Base-by-base conservation (phyloP, 2,888 invertebrate genomes). In the Torymus texanus region DNA sequence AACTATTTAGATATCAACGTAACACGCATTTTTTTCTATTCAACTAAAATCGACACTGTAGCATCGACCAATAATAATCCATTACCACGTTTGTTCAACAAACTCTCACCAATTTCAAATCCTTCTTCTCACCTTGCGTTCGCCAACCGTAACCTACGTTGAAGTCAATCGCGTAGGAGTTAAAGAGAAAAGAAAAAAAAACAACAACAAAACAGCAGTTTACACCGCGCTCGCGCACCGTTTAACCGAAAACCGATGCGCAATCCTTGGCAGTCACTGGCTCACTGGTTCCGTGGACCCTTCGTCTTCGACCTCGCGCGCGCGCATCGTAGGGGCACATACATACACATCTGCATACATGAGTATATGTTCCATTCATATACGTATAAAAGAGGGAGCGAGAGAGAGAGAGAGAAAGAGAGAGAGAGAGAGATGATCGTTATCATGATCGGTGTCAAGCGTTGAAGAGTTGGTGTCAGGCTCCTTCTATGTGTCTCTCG, bases 221-320 rank as follows among this genome's bases (percentile, higher is more conserved):
- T 41, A 8, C 41, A 41, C 5, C 8, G 41, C 29, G 29, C 4
- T 3, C 29, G 29, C 41, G 41, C 41, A 41, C 41, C 41, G 41
- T 41, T 41, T 41, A 41, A 41, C 41, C 41, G 41, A 41, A 51
- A 50, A 67, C 50, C 73, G 77, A 70, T 80, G 73, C 70, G 51
- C 77, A 70, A 77, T 77, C 80, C 58, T 74, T 77, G 51, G 55
- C 62, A 62, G 79, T 58, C 72, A 50, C 12, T 51, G 12, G 71
- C 71, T 79, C 62, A 79, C 79, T 79, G 79, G 53, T 16, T 55
- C 67, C 14, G 56, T 12, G 16, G 59, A 63, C 75, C 79, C 75
- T 79, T 73, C 55, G 68, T 41, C 74, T 63, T 70, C 78, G 62
- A 59, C 50, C 68, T 55, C 78, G 18, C 53, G 1, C 58, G 59